These are phyloP conservation scores for Antheraea yamamai DNA, from an alignment of 2,888 invertebrate genomes.

Conservation along the genomic window DNA sequence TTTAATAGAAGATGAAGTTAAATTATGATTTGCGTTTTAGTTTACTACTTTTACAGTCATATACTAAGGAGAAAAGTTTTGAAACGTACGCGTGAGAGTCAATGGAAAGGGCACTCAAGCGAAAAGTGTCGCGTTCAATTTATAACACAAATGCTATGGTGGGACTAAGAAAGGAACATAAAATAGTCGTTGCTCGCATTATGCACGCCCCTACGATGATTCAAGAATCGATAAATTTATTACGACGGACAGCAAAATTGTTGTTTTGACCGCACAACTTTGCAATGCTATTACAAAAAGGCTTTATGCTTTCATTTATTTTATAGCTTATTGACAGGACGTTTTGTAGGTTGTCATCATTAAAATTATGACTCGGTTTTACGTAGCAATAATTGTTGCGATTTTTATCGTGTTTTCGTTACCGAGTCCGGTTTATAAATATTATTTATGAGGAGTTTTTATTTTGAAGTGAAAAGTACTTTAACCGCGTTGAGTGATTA, in stretches of 20 bases:
- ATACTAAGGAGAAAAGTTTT: background rate
- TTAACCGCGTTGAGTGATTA: too few relatives aligned
- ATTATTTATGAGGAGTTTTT: background rate
- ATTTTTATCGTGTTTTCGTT: constrained; percentile 30
- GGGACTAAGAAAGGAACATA: constrained; percentile 66
- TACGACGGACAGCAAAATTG: constrained; percentile 79
- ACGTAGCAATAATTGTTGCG: constrained; percentile 41
- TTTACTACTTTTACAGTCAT: background rate
- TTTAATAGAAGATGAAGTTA: too few relatives aligned
- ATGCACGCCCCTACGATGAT: constrained; percentile 79
- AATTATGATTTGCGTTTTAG: too few relatives aligned
- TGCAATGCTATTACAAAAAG: constrained; percentile 56
- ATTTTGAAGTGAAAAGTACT: too few relatives aligned
- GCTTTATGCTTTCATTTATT: constrained; percentile 53
- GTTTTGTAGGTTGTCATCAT: constrained; percentile 53
- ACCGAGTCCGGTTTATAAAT: background rate
- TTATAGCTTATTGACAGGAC: constrained; percentile 59
- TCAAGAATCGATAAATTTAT: constrained; percentile 75
- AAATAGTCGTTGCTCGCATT: constrained; percentile 72
- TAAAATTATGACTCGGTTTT: constrained; percentile 41
- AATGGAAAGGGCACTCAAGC: background rate
- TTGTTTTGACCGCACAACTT: constrained; percentile 74
- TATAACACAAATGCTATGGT: constrained; percentile 52
- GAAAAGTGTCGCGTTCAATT: constrained; percentile 38
- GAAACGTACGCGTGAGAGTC: background rate